phyloP scores from a whole-genome alignment of 2,797 vertebrate genomes.

The Agapornis canus region DNA sequence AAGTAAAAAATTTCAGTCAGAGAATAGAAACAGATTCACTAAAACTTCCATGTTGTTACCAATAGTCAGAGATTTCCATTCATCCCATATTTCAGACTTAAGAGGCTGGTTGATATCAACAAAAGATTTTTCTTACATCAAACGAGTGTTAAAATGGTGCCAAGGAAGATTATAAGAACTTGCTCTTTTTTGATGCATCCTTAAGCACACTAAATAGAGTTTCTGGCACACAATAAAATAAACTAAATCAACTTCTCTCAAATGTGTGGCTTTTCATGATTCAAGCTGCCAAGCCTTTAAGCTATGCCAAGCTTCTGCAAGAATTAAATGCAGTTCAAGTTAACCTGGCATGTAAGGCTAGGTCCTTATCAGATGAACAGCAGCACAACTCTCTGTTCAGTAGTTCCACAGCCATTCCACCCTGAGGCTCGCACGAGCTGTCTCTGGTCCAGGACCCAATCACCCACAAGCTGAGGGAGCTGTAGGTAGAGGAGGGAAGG shows the following conservation, averaged over 20 bases:
- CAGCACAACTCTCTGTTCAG: neutral
- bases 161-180: neutral
- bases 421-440: neutral
- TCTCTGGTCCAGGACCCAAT: neutral
- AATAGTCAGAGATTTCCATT: neutral
- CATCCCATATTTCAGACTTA: neutral
- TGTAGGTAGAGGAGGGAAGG: neutral
- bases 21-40: neutral
- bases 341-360: neutral
- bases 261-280: neutral
- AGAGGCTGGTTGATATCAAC: neutral
- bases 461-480: neutral
- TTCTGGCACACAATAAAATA: neutral
- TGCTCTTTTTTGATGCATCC: neutral
- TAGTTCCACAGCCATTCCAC: accelerated
- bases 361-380: neutral
- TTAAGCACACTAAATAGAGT: neutral
- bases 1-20: neutral
- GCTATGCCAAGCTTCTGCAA: neutral
- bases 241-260: neutral
- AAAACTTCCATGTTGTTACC: neutral
- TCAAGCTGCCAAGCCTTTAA: neutral
- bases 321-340: neutral
- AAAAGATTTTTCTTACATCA: neutral
- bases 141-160: neutral